Evolutionary conservation across 2,113 vertebrate genomes (phyloP).

Genomic region (Tetrao urogallus): DNA sequence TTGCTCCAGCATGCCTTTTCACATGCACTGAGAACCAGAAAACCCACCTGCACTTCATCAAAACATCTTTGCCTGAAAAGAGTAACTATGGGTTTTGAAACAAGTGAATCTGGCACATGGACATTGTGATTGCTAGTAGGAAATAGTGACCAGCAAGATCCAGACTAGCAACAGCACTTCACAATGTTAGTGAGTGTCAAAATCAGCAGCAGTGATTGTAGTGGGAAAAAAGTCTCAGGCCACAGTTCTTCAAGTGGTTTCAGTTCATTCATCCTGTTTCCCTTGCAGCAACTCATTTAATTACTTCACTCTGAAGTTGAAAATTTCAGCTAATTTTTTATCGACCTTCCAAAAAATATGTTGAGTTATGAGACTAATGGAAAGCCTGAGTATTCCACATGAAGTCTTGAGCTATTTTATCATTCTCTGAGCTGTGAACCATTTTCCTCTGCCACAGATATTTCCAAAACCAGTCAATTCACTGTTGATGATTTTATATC

Average conservation of each 20-base stretch:
- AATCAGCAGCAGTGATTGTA: neutral
- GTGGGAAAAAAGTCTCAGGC: neutral
- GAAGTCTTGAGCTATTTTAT: neutral
- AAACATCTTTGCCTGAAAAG: neutral
- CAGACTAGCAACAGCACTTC: neutral
- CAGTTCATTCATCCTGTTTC: neutral
- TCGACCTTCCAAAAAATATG: neutral
- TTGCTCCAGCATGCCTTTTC: neutral
- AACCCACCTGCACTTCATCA: neutral
- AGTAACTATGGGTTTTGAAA: neutral
- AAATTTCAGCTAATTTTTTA: neutral
- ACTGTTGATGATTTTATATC: neutral
- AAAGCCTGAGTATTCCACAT: accelerated
- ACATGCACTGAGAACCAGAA: neutral
- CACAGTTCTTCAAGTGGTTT: neutral
- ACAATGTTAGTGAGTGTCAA: neutral
- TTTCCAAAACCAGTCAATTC: neutral
- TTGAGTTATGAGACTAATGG: neutral
- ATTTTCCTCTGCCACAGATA: neutral
- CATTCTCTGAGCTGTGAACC: neutral
- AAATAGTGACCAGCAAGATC: neutral
- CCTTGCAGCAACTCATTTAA: neutral
- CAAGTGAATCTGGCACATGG: neutral
- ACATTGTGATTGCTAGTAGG: accelerated
- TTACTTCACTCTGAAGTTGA: neutral